Evolutionary conservation across 2,888 invertebrate species (phyloP), one percentile per base, ranked within the genome.

Genomic region (Leptogaster cylindrica): DNA sequence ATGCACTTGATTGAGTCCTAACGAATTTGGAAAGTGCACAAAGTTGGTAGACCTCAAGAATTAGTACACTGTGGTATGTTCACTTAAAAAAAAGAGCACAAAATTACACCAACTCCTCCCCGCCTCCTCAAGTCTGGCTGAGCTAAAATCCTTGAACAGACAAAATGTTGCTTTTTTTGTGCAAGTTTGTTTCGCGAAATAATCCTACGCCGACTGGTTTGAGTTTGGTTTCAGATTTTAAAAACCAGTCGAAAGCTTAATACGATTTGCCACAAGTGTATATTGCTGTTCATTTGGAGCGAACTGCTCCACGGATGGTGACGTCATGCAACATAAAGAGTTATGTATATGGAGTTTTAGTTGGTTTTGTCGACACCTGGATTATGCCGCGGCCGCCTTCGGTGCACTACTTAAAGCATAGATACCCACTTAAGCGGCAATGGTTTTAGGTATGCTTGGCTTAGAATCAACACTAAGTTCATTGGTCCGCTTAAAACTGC

Each of bases 131-230:
- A 31, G 39, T 23, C 33, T 39, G 36, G 39, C 23, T 23, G 55
- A 55, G 55, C 39, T 39, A 55, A 55, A 55, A 31, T 55, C 55
- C 55, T 55, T 55, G 55, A 39, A 12, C 31, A 36, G 55, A 55
- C 55, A 55, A 55, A 55, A 25, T 39, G 55, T 36, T 36, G 20
- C 23, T 44, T 18, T 44, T 20, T 36, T 55, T 52, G 31, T 52
- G 23, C 12, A 20, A 16, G 41, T 55, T 55, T 55, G 16, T 39
- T 55, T 55, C 36, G 55, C 36, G 36, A 55, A 55, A 36, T 36
- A 55, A 55, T 55, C 55, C 55, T 55, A 55, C 55, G 55, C 55
- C 31, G 25, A 41, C 41, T 41, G 41, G 16, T 41, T 41, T n/a
- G n/a, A 5, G 46, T 46, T 55, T 23, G 33, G n/a, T 36, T 55